These are phyloP conservation scores for Harlomillsia oculata DNA, from an alignment of 1,140 invertebrate genomes.

Conservation along the genomic window DNA sequence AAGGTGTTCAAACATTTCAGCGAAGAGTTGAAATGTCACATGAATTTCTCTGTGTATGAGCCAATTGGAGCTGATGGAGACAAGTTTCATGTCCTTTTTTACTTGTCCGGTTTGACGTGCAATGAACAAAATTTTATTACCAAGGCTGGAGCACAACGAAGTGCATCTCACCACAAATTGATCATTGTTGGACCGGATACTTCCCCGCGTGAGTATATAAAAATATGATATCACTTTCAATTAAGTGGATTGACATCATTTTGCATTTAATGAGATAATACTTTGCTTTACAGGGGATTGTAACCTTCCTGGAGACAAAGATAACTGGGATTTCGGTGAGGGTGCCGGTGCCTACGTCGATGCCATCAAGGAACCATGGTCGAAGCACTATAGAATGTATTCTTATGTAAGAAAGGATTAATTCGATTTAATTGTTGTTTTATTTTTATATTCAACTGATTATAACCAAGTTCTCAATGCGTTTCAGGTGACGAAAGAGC, in stretches of 20 bases:
- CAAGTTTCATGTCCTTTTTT: conserved; percentile 81
- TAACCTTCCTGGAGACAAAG: conserved; percentile 80
- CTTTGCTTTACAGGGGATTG: conserved; percentile 52
- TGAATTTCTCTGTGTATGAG: conserved; percentile 86
- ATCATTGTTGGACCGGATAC: conserved; percentile 56
- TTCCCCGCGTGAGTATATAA: conserved; percentile 25
- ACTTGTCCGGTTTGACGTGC: conserved; percentile 70
- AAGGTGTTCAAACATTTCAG: conserved; percentile 59
- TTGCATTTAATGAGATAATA: background rate
- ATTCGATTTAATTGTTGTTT: too few relatives aligned
- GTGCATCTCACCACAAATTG: conserved; percentile 68
- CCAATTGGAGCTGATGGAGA: conserved; percentile 47
- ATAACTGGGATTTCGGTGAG: conserved; percentile 85
- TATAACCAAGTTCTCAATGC: too few relatives aligned
- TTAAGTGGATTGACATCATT: background rate
- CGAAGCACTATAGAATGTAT: conserved; percentile 90
- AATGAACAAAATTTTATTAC: conserved; percentile 93
- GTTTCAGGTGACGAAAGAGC: conserved; percentile 81
- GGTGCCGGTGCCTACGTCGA: conserved; percentile 95
- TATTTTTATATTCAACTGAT: too few relatives aligned
- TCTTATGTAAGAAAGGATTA: too few relatives aligned
- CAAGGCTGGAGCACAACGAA: conserved; percentile 85
- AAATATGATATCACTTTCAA: background rate
- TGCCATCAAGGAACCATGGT: conserved; percentile 83
- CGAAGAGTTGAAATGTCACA: conserved; percentile 66